Conservation (phyloP, 2,113 vertebrate genomes). For the Psammodynastes pulverulentus region DNA sequence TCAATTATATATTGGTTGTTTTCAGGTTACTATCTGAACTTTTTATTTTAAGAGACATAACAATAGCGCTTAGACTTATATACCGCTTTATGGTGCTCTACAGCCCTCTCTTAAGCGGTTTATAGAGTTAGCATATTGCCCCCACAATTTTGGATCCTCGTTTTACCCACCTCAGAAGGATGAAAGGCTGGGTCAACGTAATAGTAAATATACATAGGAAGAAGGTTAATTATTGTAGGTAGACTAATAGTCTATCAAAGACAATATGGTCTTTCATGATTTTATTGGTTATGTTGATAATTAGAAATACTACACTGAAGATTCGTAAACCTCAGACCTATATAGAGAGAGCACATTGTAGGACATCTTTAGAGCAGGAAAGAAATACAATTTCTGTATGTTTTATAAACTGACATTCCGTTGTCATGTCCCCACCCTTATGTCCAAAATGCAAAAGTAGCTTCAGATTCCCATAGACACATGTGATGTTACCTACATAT, state of each 20-base stretch:
- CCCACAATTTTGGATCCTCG: no score
- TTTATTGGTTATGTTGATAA: accelerated
- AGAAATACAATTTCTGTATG: not conserved
- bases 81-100: no score
- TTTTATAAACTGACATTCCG: not conserved
- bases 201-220: not conserved
- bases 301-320: accelerated
- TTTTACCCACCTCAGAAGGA: no score
- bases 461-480: not conserved
- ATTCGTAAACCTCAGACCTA: accelerated
- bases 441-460: not conserved
- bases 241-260: not conserved
- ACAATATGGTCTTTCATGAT: not conserved
- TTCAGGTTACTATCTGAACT: not conserved
- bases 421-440: no score
- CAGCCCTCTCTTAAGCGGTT: no score
- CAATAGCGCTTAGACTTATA: no score
- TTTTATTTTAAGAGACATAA: not conserved
- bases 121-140: no score
- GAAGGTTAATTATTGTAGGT: not conserved
- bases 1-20: not conserved
- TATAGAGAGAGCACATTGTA: not conserved
- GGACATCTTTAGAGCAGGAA: not conserved
- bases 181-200: no score
- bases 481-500: not conserved